Evolutionary conservation across 1,140 invertebrate species (phyloP), one percentile per base, ranked within the genome.

Genomic region (Drosophila melanogaster): DNA sequence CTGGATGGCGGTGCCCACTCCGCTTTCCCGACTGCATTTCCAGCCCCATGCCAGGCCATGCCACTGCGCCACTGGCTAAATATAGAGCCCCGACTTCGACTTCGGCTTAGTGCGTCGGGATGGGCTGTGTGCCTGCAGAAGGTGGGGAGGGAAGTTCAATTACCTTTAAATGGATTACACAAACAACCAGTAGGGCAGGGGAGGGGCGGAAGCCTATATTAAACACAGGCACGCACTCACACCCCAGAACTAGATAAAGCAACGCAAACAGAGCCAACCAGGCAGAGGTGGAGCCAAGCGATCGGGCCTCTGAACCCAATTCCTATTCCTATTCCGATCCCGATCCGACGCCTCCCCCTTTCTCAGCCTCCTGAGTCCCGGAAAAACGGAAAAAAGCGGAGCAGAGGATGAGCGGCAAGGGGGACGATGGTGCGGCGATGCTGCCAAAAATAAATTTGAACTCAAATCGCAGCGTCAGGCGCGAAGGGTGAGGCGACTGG

Each of bases 361-460:
- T 26, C 46, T 1, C 46, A 1, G 24, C 10, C 33, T 35, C 54
- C 12, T 43, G 38, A 43, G 24, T 17, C 44, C 44, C 19, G 15
- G 59, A 35, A 65, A 26, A 11, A 14, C 19, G 35, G 49, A 26
- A 33, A 33, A 24, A 41, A 50, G 51, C 57, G 33, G 30, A 30
- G 26, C 26, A 26, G 26, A 6, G 37, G 55, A 53, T 22, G 66
- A 49, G 56, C 26, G 40, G 33, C 43, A 11, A 47, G 47, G 40
- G 38, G 35, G 56, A 43, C 56, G 47, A 33, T 58, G 47, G 40
- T 55, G 44, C 46, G 47, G 76, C 44, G 53, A 43, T 76, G 83
- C 83, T 87, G 83, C 83, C 83, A 87, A 87, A 87, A 87, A 87
- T 87, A 87, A 87, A 87, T 87, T 87, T 87, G 84, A 87, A 87